Evolutionary conservation across 1,140 invertebrate species (phyloP).

Genomic region (Dufourea novaeangliae): DNA sequence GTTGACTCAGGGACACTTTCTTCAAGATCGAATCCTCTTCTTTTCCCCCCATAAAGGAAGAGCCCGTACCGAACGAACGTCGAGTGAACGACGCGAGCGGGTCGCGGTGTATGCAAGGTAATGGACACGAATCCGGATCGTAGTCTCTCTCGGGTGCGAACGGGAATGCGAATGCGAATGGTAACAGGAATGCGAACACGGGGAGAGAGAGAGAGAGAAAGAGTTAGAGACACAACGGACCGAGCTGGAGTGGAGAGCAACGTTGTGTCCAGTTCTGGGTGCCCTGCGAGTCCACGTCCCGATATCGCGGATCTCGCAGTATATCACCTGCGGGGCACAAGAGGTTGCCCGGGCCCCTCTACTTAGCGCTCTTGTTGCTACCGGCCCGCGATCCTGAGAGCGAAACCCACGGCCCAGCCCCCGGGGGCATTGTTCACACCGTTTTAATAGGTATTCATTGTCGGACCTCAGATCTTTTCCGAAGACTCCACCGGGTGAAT

Average conservation of each 20-base stretch:
- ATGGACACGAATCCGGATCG: slow-evolving; percentile 68
- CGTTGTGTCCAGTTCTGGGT: slow-evolving; percentile 27
- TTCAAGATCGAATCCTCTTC: slow-evolving; percentile 20
- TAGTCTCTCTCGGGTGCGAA: slow-evolving; percentile 37
- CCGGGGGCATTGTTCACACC: slow-evolving; percentile 78
- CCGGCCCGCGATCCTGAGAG: slow-evolving; percentile 56
- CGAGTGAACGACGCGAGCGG: slow-evolving; percentile 50
- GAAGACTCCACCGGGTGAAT: slow-evolving; percentile 57
- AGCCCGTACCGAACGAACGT: too few relatives aligned
- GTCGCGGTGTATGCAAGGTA: slow-evolving; percentile 65
- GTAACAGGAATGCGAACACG: slow-evolving; percentile 28
- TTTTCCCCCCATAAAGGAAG: too few relatives aligned
- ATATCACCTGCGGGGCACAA: slow-evolving; percentile 72
- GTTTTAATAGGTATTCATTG: slow-evolving; percentile 80
- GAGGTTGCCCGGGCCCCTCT: slow-evolving; percentile 57
- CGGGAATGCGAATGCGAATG: slow-evolving; percentile 32
- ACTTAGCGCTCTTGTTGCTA: slow-evolving; percentile 66
- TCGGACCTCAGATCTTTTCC: slow-evolving; percentile 69
- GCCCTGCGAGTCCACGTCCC: slow-evolving; percentile 44
- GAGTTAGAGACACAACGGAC: background rate
- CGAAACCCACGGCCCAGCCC: slow-evolving; percentile 42
- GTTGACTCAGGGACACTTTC: too few relatives aligned
- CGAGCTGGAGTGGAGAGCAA: too few relatives aligned
- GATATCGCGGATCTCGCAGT: slow-evolving; percentile 78
- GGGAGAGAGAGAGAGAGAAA: background rate